Evolutionary conservation across 1,140 invertebrate genomes (phyloP), one percentile per base, ranked within the genome.

Genomic region (Zaprionus kolodkinae): DNA sequence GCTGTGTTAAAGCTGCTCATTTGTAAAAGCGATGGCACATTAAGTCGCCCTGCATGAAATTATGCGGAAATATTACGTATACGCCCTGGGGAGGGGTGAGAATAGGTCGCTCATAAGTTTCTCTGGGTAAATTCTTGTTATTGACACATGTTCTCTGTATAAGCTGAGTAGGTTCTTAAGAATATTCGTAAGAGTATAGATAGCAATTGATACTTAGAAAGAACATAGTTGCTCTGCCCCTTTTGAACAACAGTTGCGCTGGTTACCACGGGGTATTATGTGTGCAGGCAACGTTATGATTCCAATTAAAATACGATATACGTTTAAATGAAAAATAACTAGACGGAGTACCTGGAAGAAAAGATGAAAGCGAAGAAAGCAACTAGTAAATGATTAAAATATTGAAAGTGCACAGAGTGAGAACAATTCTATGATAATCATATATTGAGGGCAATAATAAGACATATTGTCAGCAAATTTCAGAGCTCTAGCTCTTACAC

Each of bases 21-120:
- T 67, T 45, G 67, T 60, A 61, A 55, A 68, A 73, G 38, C 21
- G 64, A 61, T 71, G 52, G 27, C 12, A 50, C n/a, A 50, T 36
- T 63, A 33, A 50, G 45, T 27, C 40, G n/a, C 43, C 43, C 12
- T n/a, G 40, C 4, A n/a, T 45, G 40, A 45, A 45, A 45, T 45
- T 45, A 45, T 45, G 40, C 40, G 7, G 40, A 45, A 45, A 45
- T 45, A 45, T 45, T 15, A 45, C n/a, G 40, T 45, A 45, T 45
- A 45, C 40, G 40, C 2, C 6, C 2, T 6, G n/a, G 2, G 3
- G 48, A 60, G 59, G 40, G 36, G 52, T 52, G 66, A 43, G 36
- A 45, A 43, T 27, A 10, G 1, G 38, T 56, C 15, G 4, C 9
- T 12, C 11, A 50, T 0, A 40, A 55, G 21, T 72, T 65, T 71